A percentile compares a stretch with the other conserved stretches of the same genome.
Conservation (phyloP, 1,140 invertebrate species). For the Dendroctonus valens region DNA sequence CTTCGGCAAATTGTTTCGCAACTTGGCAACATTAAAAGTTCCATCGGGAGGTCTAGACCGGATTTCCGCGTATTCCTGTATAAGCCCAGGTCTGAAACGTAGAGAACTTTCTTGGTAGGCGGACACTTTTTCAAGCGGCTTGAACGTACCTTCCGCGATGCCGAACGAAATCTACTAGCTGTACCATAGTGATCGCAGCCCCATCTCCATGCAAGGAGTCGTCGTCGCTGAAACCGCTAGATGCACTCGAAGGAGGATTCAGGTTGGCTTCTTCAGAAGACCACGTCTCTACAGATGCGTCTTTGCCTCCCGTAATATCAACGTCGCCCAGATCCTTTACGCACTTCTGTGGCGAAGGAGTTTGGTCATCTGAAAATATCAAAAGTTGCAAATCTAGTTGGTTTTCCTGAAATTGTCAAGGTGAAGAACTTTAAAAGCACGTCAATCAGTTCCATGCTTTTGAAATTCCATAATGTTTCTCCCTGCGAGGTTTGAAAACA, state of each 20-base stretch:
- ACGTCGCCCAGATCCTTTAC: constrained; percentile 36
- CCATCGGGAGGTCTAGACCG: constrained; percentile 75
- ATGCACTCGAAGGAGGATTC: constrained; percentile 73
- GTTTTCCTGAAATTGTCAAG: no score
- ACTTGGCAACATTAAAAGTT: constrained; percentile 77
- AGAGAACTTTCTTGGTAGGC: not conserved
- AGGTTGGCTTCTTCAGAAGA: constrained; percentile 45
- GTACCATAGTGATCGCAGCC: constrained; percentile 60
- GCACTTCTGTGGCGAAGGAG: constrained; percentile 47
- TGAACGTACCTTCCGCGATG: constrained; percentile 56
- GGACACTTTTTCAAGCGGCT: not conserved
- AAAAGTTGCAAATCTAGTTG: no score
- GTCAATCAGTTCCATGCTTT: no score
- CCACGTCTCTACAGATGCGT: constrained; percentile 41
- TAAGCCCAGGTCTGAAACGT: constrained; percentile 65
- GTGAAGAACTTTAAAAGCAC: no score
- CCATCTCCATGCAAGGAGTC: constrained; percentile 75
- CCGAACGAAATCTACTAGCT: constrained; percentile 76
- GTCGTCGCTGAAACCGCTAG: constrained; percentile 84
- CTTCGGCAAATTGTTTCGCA: constrained; percentile 82
- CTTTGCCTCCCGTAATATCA: constrained; percentile 35
- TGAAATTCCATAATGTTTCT: no score
- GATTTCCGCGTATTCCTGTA: constrained; percentile 83
- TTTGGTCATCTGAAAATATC: constrained; percentile 44
- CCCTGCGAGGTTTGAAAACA: no score